Evolutionary conservation across 1,140 invertebrate species (phyloP).

Genomic region (Hetaerina americana): DNA sequence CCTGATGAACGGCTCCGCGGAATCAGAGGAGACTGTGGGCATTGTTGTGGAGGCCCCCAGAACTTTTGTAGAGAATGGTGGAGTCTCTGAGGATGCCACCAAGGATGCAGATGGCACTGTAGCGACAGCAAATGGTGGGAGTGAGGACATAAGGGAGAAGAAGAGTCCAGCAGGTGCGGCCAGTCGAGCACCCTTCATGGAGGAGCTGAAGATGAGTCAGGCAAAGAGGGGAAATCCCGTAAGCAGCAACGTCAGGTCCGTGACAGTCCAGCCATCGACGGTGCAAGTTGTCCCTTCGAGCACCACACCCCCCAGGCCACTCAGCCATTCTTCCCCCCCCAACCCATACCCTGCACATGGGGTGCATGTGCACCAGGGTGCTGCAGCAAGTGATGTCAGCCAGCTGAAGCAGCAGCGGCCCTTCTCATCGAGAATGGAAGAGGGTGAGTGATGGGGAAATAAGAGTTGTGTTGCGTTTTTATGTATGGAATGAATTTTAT

Average conservation of each 20-base stretch:
- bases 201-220: background rate
- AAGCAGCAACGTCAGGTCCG: background rate
- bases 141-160: background rate
- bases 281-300: background rate
- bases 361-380: background rate
- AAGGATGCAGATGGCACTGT: background rate
- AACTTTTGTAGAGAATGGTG: background rate
- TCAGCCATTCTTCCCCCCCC: background rate
- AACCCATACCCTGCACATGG: background rate
- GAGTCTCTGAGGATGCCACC: background rate
- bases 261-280: background rate
- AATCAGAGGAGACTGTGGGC: background rate
- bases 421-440: background rate
- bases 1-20: background rate
- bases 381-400: background rate
- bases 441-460: no score
- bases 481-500: no score
- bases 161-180: background rate
- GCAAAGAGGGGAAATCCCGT: background rate
- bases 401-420: background rate
- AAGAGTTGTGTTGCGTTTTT: no score
- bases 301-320: background rate
- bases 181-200: background rate
- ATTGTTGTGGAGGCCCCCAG: background rate
- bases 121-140: background rate